Percentiles rank a stretch among this genome's conserved stretches.
phyloP scores from a whole-genome alignment of 2,797 vertebrate genomes.

The Podarcis siculus region DNA sequence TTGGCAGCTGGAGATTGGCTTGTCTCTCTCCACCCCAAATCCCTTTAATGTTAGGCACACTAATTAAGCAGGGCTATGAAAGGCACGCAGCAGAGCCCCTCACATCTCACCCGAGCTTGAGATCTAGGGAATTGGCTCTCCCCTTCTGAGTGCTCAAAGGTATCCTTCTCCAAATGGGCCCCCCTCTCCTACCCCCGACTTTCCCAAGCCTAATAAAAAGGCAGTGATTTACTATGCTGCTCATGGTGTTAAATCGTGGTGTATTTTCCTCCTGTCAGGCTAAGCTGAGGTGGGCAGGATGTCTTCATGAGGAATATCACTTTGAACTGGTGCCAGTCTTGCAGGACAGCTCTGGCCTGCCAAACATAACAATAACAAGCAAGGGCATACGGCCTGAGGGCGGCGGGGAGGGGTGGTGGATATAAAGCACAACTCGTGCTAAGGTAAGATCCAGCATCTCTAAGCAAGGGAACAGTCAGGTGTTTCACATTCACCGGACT shows the following conservation, averaged over 20 bases:
- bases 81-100: fast-evolving
- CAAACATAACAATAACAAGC: slow-evolving; percentile 4
- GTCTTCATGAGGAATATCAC: fast-evolving
- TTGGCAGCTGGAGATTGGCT: slow-evolving; percentile 53
- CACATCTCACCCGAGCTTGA: fast-evolving
- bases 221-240: background rate
- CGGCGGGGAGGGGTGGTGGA: no score
- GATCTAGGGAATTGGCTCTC: background rate
- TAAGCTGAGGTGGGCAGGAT: background rate
- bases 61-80: slow-evolving; percentile 33
- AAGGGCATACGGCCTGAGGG: background rate
- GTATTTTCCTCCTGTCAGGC: background rate
- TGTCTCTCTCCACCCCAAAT: background rate
- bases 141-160: background rate
- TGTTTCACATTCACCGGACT: no score
- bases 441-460: no score
- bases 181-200: no score
- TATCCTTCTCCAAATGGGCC: background rate
- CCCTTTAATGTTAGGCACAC: slow-evolving; percentile 25
- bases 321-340: background rate
- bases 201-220: background rate
- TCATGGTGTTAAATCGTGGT: background rate
- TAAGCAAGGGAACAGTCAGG: no score
- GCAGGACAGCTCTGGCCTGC: background rate
- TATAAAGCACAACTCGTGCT: no score